Conservation (phyloP, 1,140 invertebrate species). For the Trialeurodes vaporariorum region DNA sequence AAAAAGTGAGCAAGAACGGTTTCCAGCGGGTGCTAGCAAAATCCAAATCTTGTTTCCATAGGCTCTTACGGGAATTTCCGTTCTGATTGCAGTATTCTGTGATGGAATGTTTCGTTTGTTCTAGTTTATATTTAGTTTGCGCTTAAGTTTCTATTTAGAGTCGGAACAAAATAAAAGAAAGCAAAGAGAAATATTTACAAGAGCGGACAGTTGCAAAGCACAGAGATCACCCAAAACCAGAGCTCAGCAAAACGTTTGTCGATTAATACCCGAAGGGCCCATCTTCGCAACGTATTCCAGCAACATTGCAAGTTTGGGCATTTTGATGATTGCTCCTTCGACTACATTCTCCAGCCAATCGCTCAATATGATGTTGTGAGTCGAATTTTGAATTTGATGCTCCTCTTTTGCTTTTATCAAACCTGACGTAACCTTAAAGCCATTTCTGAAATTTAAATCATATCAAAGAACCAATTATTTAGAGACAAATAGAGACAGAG, state of each 20-base stretch:
- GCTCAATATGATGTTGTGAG: background rate
- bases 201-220: background rate
- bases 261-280: background rate
- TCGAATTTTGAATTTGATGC: background rate
- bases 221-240: background rate
- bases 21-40: too few relatives aligned
- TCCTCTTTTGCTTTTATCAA: background rate
- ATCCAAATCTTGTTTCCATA: too few relatives aligned
- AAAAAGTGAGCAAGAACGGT: too few relatives aligned
- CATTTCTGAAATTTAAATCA: background rate
- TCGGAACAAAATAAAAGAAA: too few relatives aligned
- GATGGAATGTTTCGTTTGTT: too few relatives aligned
- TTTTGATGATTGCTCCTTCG: background rate
- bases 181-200: background rate
- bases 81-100: too few relatives aligned
- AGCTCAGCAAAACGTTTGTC: background rate
- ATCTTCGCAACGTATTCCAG: background rate
- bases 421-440: background rate
- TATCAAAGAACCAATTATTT: too few relatives aligned
- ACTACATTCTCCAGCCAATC: background rate
- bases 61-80: too few relatives aligned
- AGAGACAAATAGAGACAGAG: too few relatives aligned
- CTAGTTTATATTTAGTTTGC: too few relatives aligned
- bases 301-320: background rate
- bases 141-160: too few relatives aligned